A percentile compares a stretch with the other conserved stretches of the same genome.
phyloP scores from a whole-genome alignment of 2,888 invertebrate species.

The Salpingus planirostris region DNA sequence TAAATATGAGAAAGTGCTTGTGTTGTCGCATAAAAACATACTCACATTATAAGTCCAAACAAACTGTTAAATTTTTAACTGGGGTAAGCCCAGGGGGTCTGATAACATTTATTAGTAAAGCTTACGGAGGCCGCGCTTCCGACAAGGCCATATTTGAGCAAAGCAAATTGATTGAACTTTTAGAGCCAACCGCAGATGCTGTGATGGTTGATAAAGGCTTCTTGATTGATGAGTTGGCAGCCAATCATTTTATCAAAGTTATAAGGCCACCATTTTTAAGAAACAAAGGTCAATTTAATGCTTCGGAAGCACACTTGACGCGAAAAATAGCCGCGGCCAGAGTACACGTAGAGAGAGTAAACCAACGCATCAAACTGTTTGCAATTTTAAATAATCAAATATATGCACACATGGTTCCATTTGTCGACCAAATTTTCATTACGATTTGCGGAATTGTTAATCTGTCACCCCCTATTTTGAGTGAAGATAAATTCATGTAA shows the following conservation, averaged over 20 bases:
- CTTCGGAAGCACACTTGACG: constrained; percentile 10
- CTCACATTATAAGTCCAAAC: constrained; percentile 15
- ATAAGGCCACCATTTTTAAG: constrained; percentile 14
- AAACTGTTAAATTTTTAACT: constrained; percentile 20
- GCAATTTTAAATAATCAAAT: constrained; percentile 7
- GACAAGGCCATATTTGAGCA: constrained; percentile 20
- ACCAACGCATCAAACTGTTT: constrained; percentile 14
- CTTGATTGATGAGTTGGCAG: constrained; percentile 20
- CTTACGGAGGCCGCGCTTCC: constrained; percentile 18
- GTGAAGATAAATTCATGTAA: not conserved
- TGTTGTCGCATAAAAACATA: constrained; percentile 9
- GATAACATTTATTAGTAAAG: constrained; percentile 17
- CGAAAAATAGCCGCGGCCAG: constrained; percentile 14
- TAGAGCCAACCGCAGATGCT: constrained; percentile 13
- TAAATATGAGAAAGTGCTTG: constrained; percentile 6
- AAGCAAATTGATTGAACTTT: constrained; percentile 12
- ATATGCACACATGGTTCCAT: constrained; percentile 4
- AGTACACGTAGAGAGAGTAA: constrained; percentile 16
- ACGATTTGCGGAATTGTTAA: not conserved
- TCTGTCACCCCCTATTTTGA: not conserved
- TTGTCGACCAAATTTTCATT: constrained; percentile 3
- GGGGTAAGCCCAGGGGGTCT: constrained; percentile 18
- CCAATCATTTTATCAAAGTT: constrained; percentile 6
- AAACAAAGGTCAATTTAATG: constrained; percentile 12
- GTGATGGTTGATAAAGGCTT: constrained; percentile 26